Base-by-base conservation (phyloP, 2,888 invertebrate species). In the Galeopsomyia nigrocyanea region DNA sequence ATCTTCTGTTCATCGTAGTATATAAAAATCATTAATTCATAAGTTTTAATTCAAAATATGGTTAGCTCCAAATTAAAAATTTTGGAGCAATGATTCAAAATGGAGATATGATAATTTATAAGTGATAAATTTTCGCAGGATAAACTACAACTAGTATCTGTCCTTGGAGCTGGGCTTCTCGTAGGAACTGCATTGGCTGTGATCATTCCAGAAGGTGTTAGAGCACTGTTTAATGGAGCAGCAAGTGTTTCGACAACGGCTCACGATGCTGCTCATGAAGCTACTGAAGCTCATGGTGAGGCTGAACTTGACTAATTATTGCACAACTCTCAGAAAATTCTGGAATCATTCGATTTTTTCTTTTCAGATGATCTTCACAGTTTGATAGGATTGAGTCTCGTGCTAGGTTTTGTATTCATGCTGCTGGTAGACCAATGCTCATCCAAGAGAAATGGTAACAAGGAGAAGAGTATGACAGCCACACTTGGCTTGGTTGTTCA, bases 171-270 rank as follows among this genome's bases (percentile, higher is more conserved):
- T 9, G 99, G 99, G 0, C 90, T 99, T 9, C 89, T 99, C 0
- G 98, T 99, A 0, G 99, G 99, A 1, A 99, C 99, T 39, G 98
- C 99, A 0, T 87, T 99, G 47, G 95, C 97, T 6, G 99, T 99
- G 0, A 99, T 99, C 68, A 98, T 99, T 79, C 99, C 99, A 0
- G 99, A 99, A 88, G 99, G 99, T 7, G 95, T 99, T n/a, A 90
- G 97, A 73, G 92, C 95, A 0, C 84, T 96, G 63, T 92, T 89
- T 83, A 75, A 80, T 81, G 77, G 86, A 47, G 81, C 79, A 61
- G 68, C 71, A 3, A 78, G 55, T 21, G 49, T 53, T 58, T 47
- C 55, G 21, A 58, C 67, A 14, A 26, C 61, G 47, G 70, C 53
- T 39, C 68, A 75, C 16, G 67, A 58, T 19, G 17, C 39, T 53